Conservation (phyloP, 1,140 invertebrate genomes). For the Drosophila kikkawai region DNA sequence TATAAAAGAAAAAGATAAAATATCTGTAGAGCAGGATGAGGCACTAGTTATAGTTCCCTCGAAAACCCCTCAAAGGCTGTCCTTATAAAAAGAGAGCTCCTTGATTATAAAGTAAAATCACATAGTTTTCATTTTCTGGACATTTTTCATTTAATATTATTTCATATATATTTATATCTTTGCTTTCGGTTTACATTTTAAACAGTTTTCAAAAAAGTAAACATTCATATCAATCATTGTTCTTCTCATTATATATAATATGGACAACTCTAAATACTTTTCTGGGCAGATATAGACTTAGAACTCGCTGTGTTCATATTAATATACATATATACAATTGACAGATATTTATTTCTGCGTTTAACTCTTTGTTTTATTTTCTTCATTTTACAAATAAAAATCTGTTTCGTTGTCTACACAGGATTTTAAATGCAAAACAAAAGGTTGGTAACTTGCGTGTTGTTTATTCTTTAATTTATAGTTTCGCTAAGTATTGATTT, state of each 20-base stretch:
- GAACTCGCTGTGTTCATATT: conserved; percentile 39
- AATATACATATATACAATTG: conserved; percentile 58
- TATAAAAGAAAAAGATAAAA: not conserved
- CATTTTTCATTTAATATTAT: conserved; percentile 33
- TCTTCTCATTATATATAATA: conserved; percentile 52
- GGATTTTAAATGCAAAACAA: conserved; percentile 72
- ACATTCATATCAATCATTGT: conserved; percentile 64
- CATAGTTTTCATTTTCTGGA: conserved; percentile 15
- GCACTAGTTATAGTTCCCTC: no score
- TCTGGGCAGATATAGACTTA: conserved; percentile 45
- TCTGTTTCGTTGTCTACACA: conserved; percentile 57
- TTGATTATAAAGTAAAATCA: not conserved
- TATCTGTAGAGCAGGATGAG: no score
- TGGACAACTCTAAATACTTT: conserved; percentile 66
- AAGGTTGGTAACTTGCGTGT: conserved; percentile 16
- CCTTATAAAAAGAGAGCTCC: no score
- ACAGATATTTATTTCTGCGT: conserved; percentile 50
- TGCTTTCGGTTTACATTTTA: conserved; percentile 39
- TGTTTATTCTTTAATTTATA: conserved; percentile 26
- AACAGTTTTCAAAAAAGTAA: conserved; percentile 73
- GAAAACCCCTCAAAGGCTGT: no score
- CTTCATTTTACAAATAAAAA: conserved; percentile 54
- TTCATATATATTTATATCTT: conserved; percentile 29
- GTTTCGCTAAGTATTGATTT: conserved; percentile 34
- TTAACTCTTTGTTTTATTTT: conserved; percentile 13